Evolutionary conservation across 2,113 vertebrate species (phyloP).

Genomic region (Azemiops feae): DNA sequence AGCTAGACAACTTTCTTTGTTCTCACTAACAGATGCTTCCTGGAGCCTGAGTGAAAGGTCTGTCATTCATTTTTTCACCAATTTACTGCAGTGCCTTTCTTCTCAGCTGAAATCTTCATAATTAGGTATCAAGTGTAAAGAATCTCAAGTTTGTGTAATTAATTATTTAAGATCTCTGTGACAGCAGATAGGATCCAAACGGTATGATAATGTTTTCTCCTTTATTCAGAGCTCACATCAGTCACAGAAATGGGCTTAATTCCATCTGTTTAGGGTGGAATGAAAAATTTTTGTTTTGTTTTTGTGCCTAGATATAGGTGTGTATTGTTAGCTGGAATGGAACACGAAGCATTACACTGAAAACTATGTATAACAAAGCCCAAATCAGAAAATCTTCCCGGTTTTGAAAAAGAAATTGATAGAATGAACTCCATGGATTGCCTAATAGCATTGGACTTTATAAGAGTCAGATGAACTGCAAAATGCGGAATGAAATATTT

Average conservation of each 20-base stretch:
- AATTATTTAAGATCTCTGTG: not conserved
- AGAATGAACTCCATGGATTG: not conserved
- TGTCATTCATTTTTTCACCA: not conserved
- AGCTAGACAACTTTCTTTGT: not conserved
- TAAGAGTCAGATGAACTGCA: not conserved
- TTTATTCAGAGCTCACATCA: not conserved
- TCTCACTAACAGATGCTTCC: not conserved
- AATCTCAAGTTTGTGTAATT: too few relatives aligned
- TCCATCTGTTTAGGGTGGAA: not conserved
- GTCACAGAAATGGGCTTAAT: not conserved
- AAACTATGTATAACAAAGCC: not conserved
- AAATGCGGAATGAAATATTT: not conserved
- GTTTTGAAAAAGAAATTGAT: not conserved
- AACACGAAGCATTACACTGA: not conserved
- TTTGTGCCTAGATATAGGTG: not conserved
- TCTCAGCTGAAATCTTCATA: not conserved
- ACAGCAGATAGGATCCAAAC: not conserved
- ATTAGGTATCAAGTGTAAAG: not conserved
- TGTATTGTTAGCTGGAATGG: not conserved
- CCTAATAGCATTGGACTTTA: not conserved
- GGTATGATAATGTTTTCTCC: not conserved
- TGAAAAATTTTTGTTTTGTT: not conserved
- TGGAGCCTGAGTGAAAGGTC: not conserved
- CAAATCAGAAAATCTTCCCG: not conserved
- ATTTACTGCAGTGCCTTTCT: not conserved